A percentile compares a stretch with the other conserved stretches of the same genome.
phyloP scores from a whole-genome alignment of 1,140 invertebrate genomes.

The Brachionus asplanchnoidis region DNA sequence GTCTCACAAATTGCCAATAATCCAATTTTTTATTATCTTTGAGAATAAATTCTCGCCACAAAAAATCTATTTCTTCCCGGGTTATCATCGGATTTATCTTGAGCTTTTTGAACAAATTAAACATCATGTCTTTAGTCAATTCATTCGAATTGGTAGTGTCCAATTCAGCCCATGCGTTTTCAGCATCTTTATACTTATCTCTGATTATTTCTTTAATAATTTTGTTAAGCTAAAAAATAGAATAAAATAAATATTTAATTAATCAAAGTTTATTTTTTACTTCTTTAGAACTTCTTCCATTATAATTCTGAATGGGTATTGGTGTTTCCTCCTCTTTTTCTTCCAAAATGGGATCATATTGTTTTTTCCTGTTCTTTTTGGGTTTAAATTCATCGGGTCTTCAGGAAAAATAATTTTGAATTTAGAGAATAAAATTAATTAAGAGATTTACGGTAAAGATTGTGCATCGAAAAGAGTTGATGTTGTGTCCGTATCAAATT shows the following conservation, averaged over 20 bases:
- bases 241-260: background rate
- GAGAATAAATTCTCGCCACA: slow-evolving; percentile 56
- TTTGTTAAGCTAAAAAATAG: background rate
- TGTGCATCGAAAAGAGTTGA: slow-evolving; percentile 36
- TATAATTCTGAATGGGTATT: background rate
- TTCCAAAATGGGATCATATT: background rate
- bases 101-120: slow-evolving; percentile 51
- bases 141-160: slow-evolving; percentile 52
- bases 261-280: background rate
- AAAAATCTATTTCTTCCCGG: slow-evolving; percentile 53
- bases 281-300: background rate
- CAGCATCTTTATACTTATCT: slow-evolving; percentile 50
- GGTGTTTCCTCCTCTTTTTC: slow-evolving; percentile 17
- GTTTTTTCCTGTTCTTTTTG: background rate
- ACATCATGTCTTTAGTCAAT: slow-evolving; percentile 54
- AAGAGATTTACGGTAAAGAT: background rate
- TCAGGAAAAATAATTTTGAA: background rate
- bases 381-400: background rate
- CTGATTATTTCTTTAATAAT: slow-evolving; percentile 50
- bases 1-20: slow-evolving; percentile 54
- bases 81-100: slow-evolving; percentile 51
- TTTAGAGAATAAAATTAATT: background rate
- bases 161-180: slow-evolving; percentile 50
- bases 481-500: slow-evolving; percentile 55
- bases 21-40: slow-evolving; percentile 54